Conservation (phyloP, 1,140 invertebrate genomes). For the Drosophila azteca region DNA sequence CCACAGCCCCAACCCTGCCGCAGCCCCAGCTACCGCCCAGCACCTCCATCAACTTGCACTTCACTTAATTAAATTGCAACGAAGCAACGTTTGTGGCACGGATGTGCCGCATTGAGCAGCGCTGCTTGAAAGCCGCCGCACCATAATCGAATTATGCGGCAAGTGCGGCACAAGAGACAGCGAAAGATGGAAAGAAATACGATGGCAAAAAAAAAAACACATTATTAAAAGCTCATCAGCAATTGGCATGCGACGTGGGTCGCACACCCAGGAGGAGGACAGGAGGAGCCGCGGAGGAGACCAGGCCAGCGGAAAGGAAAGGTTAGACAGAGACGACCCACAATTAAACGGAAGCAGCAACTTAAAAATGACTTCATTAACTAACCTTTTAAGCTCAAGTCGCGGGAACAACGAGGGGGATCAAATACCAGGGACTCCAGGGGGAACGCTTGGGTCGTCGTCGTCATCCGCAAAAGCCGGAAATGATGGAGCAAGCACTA, state of each 20-base stretch:
- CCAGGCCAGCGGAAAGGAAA: constrained; percentile 29
- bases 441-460: not conserved
- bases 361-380: constrained; percentile 76
- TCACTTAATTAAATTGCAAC: constrained; percentile 80
- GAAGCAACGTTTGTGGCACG: constrained; percentile 64
- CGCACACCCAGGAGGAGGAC: not conserved
- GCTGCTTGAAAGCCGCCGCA: constrained; percentile 71
- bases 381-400: constrained; percentile 48
- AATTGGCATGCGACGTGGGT: constrained; percentile 70
- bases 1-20: too few relatives aligned
- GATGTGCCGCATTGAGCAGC: constrained; percentile 58
- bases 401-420: constrained; percentile 24
- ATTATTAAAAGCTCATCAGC: constrained; percentile 81
- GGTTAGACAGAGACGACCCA: constrained; percentile 45
- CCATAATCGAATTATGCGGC: constrained; percentile 78
- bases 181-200: constrained; percentile 60
- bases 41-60: constrained; percentile 64
- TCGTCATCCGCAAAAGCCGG: constrained; percentile 5
- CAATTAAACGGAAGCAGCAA: constrained; percentile 79
- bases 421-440: not conserved
- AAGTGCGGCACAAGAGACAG: constrained; percentile 50
- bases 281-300: constrained; percentile 9
- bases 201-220: constrained; percentile 64
- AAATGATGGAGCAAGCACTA: constrained; percentile 22
- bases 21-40: not conserved